Evolutionary conservation across 2,888 invertebrate genomes (phyloP).

Genomic region (Lepetodrilus schrolli): DNA sequence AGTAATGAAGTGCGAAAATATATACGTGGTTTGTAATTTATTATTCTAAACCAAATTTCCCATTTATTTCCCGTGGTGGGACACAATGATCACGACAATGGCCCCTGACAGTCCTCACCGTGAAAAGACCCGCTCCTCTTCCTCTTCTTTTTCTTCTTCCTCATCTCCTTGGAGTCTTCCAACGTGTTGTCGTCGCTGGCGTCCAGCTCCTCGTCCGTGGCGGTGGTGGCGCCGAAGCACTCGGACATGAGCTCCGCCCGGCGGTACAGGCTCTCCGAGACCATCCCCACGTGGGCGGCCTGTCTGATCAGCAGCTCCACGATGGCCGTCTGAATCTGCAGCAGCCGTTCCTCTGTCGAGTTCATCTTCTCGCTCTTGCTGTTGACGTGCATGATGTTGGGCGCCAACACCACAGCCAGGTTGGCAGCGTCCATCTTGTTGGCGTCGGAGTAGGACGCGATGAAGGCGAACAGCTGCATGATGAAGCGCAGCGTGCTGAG

Average conservation of each 20-base stretch:
- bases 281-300: conserved; percentile 83
- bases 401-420: conserved; percentile 88
- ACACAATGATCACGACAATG: too few relatives aligned
- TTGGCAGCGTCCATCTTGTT: conserved; percentile 91
- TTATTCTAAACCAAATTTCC: too few relatives aligned
- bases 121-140: conserved; percentile 90
- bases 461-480: conserved; percentile 83
- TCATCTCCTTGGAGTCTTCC: conserved; percentile 64
- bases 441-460: conserved; percentile 81
- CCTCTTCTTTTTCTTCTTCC: conserved; percentile 82
- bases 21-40: too few relatives aligned
- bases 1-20: too few relatives aligned
- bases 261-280: conserved; percentile 80
- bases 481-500: conserved; percentile 87
- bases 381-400: conserved; percentile 88
- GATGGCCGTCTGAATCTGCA: conserved; percentile 71
- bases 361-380: conserved; percentile 70
- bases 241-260: conserved; percentile 65
- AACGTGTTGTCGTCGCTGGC: conserved; percentile 65
- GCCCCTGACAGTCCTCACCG: too few relatives aligned
- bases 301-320: conserved; percentile 85
- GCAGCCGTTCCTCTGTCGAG: conserved; percentile 64
- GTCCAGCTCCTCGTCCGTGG: conserved; percentile 67
- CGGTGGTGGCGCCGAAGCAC: conserved; percentile 47
- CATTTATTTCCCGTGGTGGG: too few relatives aligned